Percentiles rank a stretch among this genome's conserved stretches.
Evolutionary conservation across 2,797 vertebrate species (phyloP).

Genomic region (Anabacerthia variegaticeps): DNA sequence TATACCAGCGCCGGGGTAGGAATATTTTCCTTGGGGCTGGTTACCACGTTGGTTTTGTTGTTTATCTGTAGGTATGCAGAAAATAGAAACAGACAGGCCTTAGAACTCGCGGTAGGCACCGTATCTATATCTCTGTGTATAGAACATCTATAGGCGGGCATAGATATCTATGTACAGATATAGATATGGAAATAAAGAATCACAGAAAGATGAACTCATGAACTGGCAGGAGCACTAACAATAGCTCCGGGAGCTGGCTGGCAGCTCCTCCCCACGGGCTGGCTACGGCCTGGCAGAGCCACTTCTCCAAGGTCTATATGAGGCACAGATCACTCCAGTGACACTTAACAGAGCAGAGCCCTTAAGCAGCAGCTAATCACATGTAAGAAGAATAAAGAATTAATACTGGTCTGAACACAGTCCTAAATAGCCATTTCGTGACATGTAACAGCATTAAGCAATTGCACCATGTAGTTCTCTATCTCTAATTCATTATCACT

Average conservation of each 20-base stretch:
- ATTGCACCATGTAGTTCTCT: background rate
- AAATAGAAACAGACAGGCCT: conserved; percentile 84
- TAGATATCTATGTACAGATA: conserved; percentile 61
- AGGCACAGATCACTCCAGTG: background rate
- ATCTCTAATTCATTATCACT: background rate
- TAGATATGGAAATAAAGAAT: conserved; percentile 70
- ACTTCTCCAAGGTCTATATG: background rate
- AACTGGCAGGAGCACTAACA: conserved; percentile 1
- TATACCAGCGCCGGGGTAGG: conserved; percentile 95
- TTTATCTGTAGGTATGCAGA: conserved; percentile 95
- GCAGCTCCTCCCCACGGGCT: background rate
- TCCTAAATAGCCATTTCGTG: background rate
- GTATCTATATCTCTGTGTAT: conserved; percentile 64
- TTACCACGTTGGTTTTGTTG: conserved; percentile 99
- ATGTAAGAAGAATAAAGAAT: background rate
- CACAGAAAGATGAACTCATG: conserved; percentile 52
- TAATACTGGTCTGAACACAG: background rate
- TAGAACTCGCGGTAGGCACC: conserved; percentile 62
- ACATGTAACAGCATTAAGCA: background rate
- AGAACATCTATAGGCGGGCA: conserved; percentile 63
- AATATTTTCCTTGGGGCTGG: conserved; percentile 94
- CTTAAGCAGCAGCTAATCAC: conserved; percentile 13
- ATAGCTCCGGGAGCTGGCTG: background rate
- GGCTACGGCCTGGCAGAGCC: background rate
- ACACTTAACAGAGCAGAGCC: background rate